A percentile compares a stretch with the other conserved stretches of the same genome.
These are phyloP conservation scores for Syritta pipiens DNA, from an alignment of 2,888 invertebrate genomes.

Conservation along the genomic window DNA sequence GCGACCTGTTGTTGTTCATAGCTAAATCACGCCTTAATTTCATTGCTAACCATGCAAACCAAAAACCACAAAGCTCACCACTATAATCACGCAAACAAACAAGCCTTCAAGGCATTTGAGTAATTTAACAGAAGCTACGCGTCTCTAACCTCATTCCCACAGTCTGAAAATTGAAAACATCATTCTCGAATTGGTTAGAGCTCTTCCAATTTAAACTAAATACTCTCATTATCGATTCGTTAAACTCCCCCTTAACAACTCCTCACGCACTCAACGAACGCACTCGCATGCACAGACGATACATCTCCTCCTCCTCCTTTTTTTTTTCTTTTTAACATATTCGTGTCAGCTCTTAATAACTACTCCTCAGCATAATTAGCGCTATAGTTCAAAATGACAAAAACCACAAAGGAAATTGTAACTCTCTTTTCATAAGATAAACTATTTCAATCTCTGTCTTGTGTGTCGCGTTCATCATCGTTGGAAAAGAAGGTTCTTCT, in stretches of 20 bases:
- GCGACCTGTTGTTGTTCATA: no score
- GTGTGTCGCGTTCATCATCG: no score
- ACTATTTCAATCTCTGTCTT: slow-evolving; percentile 32
- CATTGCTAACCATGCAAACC: no score
- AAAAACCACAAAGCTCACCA: neutral
- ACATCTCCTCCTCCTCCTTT: no score
- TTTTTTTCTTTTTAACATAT: slow-evolving; percentile 14
- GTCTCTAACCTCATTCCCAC: slow-evolving; percentile 30
- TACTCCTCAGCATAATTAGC: slow-evolving; percentile 51
- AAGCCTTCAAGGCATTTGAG: no score
- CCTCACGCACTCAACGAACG: slow-evolving; percentile 23
- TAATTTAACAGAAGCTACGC: no score
- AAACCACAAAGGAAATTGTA: slow-evolving; percentile 44
- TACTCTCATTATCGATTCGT: slow-evolving; percentile 46
- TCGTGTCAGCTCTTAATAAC: slow-evolving; percentile 41
- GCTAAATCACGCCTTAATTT: no score
- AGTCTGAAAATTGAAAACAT: slow-evolving; percentile 19
- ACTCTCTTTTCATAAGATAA: slow-evolving; percentile 13
- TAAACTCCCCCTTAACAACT: slow-evolving; percentile 7
- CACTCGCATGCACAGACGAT: slow-evolving; percentile 18
- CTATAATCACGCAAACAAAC: neutral
- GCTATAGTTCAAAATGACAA: slow-evolving; percentile 56
- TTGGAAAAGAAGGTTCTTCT: neutral
- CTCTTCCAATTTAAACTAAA: slow-evolving; percentile 26
- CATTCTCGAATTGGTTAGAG: slow-evolving; percentile 6